These are phyloP conservation scores for Psittacara wagleri DNA, from an alignment of 2,113 vertebrate genomes.

Conservation along the genomic window DNA sequence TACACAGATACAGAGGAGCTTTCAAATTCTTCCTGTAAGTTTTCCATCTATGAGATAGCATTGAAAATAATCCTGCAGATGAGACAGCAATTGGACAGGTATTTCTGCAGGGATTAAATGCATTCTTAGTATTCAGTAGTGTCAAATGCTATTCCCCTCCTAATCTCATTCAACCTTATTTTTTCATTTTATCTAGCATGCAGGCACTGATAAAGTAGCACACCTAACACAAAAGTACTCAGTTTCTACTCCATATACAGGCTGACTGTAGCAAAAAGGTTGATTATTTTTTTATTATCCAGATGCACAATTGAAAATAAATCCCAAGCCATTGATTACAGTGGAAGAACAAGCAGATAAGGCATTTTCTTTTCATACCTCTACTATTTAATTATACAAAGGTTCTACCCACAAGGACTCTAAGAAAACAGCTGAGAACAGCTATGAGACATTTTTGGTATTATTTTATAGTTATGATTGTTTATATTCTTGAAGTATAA, in stretches of 20 bases:
- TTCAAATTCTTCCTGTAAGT: not conserved
- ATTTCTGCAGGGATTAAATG: not conserved
- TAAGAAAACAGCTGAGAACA: not conserved
- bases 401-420: not conserved
- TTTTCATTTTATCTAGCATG: not conserved
- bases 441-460: not conserved
- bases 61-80: not conserved
- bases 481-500: not conserved
- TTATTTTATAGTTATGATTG: not conserved
- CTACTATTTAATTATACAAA: not conserved
- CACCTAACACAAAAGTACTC: not conserved
- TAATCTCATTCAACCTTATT: not conserved
- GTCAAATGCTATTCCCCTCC: not conserved
- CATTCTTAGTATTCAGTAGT: not conserved
- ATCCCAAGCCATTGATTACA: not conserved
- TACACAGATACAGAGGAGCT: not conserved
- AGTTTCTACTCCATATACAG: not conserved
- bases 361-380: not conserved
- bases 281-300: constrained; percentile 9
- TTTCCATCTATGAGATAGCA: not conserved
- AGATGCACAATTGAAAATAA: not conserved
- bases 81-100: not conserved
- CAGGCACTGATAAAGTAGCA: not conserved
- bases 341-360: constrained; percentile 1
- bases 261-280: not conserved